Conservation (phyloP, 2,888 invertebrate species). For the Sericinus montela region DNA sequence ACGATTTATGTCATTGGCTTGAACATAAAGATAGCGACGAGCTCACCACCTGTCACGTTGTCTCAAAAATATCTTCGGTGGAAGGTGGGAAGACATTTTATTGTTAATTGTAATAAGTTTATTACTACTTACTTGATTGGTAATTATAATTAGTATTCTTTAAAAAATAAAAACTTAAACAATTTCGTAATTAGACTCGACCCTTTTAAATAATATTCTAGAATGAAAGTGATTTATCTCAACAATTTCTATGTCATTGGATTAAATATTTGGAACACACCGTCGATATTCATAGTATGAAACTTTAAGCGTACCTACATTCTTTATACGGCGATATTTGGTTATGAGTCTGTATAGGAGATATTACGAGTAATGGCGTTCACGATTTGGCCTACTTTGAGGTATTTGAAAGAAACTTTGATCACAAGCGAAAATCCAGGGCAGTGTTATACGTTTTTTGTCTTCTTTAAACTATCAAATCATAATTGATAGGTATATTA, state of each 20-base stretch:
- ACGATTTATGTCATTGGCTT: no score
- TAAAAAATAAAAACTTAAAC: no score
- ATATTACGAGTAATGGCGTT: constrained; percentile 52
- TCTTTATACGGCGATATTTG: constrained; percentile 27
- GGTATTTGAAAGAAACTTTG: constrained; percentile 50
- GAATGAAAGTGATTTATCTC: background rate
- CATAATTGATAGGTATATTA: constrained; percentile 48
- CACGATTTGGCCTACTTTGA: constrained; percentile 52
- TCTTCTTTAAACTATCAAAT: constrained; percentile 50
- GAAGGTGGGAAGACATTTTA: no score
- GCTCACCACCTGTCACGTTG: no score
- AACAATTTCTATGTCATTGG: constrained; percentile 8
- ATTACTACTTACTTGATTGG: no score
- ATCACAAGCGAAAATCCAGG: constrained; percentile 41
- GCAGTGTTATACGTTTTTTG: constrained; percentile 47
- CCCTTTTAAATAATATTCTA: background rate
- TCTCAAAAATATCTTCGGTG: no score
- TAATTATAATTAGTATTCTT: no score
- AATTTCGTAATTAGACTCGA: no score
- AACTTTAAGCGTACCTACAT: constrained; percentile 15
- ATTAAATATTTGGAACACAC: constrained; percentile 17
- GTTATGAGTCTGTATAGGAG: constrained; percentile 40
- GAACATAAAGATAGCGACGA: no score
- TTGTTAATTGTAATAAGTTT: no score
- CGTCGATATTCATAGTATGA: constrained; percentile 14